phyloP scores from a whole-genome alignment of 2,797 vertebrate species.

The Pseudochirops corinnae region DNA sequence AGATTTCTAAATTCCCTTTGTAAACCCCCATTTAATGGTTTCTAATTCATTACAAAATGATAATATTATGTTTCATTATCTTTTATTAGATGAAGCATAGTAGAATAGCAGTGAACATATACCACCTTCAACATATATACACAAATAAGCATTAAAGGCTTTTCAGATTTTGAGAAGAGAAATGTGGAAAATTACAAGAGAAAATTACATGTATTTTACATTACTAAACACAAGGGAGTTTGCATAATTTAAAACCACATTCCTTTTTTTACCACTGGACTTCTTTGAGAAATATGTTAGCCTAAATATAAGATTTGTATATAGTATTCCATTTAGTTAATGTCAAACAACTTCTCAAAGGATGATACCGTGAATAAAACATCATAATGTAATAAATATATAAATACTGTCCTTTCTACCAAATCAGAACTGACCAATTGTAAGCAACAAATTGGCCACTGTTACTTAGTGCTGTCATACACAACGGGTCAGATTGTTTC shows the following conservation, averaged over 20 bases:
- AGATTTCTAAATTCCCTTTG: background rate
- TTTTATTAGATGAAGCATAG: background rate
- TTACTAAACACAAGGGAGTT: background rate
- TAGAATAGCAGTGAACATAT: background rate
- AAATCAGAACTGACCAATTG: background rate
- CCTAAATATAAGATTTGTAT: background rate
- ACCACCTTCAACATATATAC: background rate
- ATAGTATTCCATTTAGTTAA: background rate
- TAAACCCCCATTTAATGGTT: background rate
- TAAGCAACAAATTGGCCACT: background rate
- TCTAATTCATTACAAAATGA: background rate
- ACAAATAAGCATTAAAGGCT: background rate
- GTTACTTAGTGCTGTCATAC: background rate
- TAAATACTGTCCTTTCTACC: background rate
- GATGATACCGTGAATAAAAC: constrained; percentile 45
- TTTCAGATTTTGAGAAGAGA: constrained; percentile 6
- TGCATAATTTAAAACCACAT: constrained; percentile 38
- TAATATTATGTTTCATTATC: background rate
- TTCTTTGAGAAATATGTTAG: constrained; percentile 58
- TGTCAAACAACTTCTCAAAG: constrained; percentile 40
- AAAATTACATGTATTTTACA: background rate
- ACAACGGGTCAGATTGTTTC: background rate
- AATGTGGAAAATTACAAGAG: background rate
- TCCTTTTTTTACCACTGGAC: constrained; percentile 45
- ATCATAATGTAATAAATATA: background rate